Evolutionary conservation across 2,797 vertebrate genomes (phyloP).

Genomic region (Eidolon dupreanum): DNA sequence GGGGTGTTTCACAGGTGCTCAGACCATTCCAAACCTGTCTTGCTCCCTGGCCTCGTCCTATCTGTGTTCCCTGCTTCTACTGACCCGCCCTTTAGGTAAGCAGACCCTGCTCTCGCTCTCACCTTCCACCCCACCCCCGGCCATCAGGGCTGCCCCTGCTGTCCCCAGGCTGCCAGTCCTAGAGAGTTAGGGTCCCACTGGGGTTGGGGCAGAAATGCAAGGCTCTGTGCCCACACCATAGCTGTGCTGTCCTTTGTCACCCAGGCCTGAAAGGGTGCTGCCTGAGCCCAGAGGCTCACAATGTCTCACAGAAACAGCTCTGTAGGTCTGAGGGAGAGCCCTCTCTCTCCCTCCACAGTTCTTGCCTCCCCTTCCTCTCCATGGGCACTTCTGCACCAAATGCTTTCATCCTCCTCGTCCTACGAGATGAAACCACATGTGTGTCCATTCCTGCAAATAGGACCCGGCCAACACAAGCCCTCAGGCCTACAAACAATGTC

Average conservation of each 20-base stretch:
- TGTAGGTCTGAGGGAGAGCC: neutral
- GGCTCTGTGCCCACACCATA: neutral
- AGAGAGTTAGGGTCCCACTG: neutral
- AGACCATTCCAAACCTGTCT: neutral
- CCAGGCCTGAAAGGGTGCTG: neutral
- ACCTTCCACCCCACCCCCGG: fast-evolving
- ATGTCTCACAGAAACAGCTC: neutral
- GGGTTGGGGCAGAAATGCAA: neutral
- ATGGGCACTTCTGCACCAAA: neutral
- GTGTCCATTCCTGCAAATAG: neutral
- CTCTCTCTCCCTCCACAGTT: fast-evolving
- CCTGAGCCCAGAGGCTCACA: neutral
- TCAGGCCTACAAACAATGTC: neutral
- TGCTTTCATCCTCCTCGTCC: neutral
- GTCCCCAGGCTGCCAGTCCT: neutral
- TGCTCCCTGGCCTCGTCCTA: neutral
- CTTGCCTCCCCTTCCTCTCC: neutral
- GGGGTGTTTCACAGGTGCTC: fast-evolving
- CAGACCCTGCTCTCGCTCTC: too few relatives aligned
- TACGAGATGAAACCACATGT: neutral
- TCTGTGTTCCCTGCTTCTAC: neutral
- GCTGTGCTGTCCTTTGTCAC: neutral
- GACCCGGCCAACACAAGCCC: neutral
- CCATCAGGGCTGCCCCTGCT: neutral
- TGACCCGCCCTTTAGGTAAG: neutral